Base-by-base conservation (phyloP, 2,797 vertebrate species). In the Luscinia megarhynchos region DNA sequence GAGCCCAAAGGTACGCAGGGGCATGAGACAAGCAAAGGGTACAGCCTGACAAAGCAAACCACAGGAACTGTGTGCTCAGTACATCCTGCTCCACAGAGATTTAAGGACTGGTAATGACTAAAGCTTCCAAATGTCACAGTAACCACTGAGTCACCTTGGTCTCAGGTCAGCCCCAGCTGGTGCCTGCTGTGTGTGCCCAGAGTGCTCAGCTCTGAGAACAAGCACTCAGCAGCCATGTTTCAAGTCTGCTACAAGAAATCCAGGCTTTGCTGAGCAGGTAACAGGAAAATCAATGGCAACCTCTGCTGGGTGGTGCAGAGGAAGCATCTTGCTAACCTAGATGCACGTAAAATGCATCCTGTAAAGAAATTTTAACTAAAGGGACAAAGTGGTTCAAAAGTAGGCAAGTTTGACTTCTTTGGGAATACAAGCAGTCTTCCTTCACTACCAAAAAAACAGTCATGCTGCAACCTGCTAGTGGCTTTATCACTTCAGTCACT, bases 211-310 rank as follows among this genome's bases (percentile, higher is more conserved):
- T 50, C 73, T 5, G 29, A 12, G 6, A 41, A 41, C n/a, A 11
- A 66, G 53, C 53, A 11, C 63, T 55, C 11, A 4, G n/a, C 69
- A 88, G 70, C 63, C 74, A 19, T 7, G 11, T 13, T 64, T 9
- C 64, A 24, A 41, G 6, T 15, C 45, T 54, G 36, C 16, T 7
- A 11, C 2, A 6, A 57, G 50, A 54, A 58, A 76, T 3, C 10
- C 3, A 0, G 50, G 40, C 38, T 16, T 38, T 64, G 86, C 67
- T 46, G 38, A 62, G 48, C 68, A 83, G 80, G 43, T 12, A 75
- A 51, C 63, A 76, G 51, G 22, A 87, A 58, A 87, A 93, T 53
- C 87, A 79, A 63, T 10, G 84, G 91, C 94, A 96, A 24, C 85
- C 87, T 92, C 94, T 94, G 83, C 79, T 89, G 91, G 79, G 4